phyloP scores from a whole-genome alignment of 2,113 vertebrate genomes.

The Nesospiza acunhae region DNA sequence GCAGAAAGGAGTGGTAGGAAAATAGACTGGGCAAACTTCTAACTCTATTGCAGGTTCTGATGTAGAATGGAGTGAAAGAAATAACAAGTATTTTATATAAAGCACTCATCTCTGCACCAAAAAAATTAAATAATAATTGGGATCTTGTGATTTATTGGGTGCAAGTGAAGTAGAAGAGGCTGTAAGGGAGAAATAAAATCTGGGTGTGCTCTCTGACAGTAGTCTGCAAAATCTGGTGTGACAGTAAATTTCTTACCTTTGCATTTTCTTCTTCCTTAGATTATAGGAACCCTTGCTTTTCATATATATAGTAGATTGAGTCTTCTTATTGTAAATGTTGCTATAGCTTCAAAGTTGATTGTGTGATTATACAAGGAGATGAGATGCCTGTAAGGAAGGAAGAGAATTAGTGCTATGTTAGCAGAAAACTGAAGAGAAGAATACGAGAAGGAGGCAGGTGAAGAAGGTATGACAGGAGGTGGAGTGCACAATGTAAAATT shows the following conservation, averaged over 20 bases:
- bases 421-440: background rate
- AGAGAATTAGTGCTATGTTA: background rate
- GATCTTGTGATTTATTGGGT: background rate
- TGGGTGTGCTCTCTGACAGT: background rate
- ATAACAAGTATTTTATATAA: background rate
- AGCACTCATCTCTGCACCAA: background rate
- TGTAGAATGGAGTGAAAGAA: background rate
- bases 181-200: background rate
- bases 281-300: background rate
- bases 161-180: background rate
- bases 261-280: background rate
- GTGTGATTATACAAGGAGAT: background rate
- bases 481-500: background rate
- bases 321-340: background rate
- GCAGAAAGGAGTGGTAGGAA: background rate
- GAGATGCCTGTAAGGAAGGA: background rate
- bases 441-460: background rate
- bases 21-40: background rate
- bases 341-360: background rate
- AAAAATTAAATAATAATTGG: background rate
- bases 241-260: background rate
- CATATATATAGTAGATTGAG: background rate
- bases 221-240: background rate
- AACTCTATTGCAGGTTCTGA: background rate
- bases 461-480: background rate